phyloP scores from a whole-genome alignment of 2,888 invertebrate genomes.

The Podabrus alpinus region DNA sequence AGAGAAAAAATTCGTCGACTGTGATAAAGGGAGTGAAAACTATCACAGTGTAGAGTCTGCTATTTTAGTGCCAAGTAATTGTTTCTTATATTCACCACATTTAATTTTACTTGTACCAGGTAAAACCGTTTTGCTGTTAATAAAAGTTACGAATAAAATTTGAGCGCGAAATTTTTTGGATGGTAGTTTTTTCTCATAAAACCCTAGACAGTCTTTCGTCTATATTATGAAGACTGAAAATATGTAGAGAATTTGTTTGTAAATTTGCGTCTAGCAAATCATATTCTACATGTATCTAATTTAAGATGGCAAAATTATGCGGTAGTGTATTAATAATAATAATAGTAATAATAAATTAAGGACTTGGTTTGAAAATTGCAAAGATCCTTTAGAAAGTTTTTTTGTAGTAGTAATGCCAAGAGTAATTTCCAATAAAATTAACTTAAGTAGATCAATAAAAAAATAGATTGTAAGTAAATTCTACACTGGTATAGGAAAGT shows the following conservation, averaged over 20 bases:
- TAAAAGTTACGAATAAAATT: background rate
- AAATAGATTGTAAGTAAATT: constrained; percentile 28
- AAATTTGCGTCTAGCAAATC: constrained; percentile 26
- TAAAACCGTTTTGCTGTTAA: background rate
- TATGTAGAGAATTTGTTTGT: constrained; percentile 20
- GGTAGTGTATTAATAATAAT: background rate
- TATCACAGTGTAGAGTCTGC: constrained; percentile 48
- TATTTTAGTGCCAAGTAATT: constrained; percentile 44
- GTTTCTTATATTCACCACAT: background rate
- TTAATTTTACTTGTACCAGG: background rate
- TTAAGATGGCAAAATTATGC: constrained; percentile 10
- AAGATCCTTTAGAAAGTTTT: background rate
- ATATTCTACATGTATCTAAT: constrained; percentile 24
- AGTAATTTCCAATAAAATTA: constrained; percentile 19
- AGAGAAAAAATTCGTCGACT: constrained; percentile 25
- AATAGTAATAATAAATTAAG: background rate
- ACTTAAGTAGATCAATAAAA: constrained; percentile 19
- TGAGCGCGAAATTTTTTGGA: constrained; percentile 5
- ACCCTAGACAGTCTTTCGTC: constrained; percentile 27
- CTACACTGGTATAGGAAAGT: constrained; percentile 43
- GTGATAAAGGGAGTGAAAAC: constrained; percentile 46
- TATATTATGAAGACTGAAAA: constrained; percentile 24
- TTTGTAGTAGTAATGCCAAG: constrained; percentile 13
- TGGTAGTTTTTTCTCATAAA: background rate
- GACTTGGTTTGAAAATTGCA: background rate